Percentiles rank a stretch among this genome's conserved stretches.
Conservation (phyloP, 2,797 vertebrate genomes). For the Tinamus major region DNA sequence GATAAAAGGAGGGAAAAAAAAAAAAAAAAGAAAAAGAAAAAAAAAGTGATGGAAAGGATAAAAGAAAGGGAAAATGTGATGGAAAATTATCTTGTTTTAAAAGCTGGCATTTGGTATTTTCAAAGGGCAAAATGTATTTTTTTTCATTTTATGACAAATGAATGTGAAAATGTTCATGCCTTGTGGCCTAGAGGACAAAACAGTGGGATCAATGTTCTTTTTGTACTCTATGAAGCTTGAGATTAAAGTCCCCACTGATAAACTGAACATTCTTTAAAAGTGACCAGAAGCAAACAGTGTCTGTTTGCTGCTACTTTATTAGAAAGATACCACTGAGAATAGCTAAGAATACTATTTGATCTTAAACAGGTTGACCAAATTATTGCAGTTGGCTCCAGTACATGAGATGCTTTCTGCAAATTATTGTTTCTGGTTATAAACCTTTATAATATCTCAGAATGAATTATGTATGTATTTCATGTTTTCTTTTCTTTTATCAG, state of each 20-base stretch:
- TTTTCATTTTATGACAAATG: constrained; percentile 77
- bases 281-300: constrained; percentile 87
- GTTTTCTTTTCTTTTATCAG: constrained; percentile 86
- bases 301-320: constrained; percentile 87
- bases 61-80: constrained; percentile 56
- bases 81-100: constrained; percentile 74
- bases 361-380: constrained; percentile 86
- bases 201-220: constrained; percentile 81
- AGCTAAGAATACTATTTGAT: constrained; percentile 85
- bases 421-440: constrained; percentile 86
- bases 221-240: constrained; percentile 86
- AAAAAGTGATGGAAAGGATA: constrained; percentile 56
- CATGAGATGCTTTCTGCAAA: constrained; percentile 82
- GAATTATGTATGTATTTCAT: constrained; percentile 89
- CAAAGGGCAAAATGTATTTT: constrained; percentile 77
- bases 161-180: constrained; percentile 74
- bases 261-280: constrained; percentile 86
- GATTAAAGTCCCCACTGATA: constrained; percentile 86
- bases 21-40: too few relatives aligned
- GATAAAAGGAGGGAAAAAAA: constrained; percentile 28
- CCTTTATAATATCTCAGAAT: constrained; percentile 85
- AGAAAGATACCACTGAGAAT: constrained; percentile 87
- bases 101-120: constrained; percentile 73
- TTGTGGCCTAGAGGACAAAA: constrained; percentile 82
- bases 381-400: constrained; percentile 80